Percentiles rank a stretch among this genome's conserved stretches.
phyloP scores from a whole-genome alignment of 2,113 vertebrate species.

The Egretta garzetta region DNA sequence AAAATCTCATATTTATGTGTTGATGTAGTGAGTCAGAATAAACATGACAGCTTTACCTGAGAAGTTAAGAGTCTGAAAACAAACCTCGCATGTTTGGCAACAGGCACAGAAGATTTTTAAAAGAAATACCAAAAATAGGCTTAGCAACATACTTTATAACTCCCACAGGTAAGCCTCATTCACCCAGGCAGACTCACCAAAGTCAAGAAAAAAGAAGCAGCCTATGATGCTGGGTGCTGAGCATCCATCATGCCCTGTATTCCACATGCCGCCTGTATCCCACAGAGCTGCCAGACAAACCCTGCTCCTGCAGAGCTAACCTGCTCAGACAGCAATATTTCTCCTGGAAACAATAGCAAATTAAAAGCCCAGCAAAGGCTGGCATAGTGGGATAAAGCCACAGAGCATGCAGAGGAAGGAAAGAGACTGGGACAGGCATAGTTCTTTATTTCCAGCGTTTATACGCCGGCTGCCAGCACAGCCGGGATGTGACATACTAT shows the following conservation, averaged over 20 bases:
- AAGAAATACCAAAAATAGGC: conserved; percentile 44
- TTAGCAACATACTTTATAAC: conserved; percentile 24
- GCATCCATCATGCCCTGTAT: neutral
- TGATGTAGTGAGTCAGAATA: conserved; percentile 56
- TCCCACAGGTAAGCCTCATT: conserved; percentile 43
- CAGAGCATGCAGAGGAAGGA: neutral
- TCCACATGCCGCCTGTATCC: neutral
- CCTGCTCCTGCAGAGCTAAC: neutral
- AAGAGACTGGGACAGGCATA: neutral
- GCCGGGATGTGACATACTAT: neutral
- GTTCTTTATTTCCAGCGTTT: neutral
- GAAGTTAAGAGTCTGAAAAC: conserved; percentile 65
- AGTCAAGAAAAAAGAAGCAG: neutral
- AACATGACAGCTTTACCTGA: conserved; percentile 71
- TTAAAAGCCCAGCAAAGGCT: neutral
- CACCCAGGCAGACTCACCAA: neutral
- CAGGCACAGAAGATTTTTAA: conserved; percentile 33
- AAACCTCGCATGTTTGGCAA: conserved; percentile 62
- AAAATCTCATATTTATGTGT: conserved; percentile 48
- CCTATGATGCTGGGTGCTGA: neutral
- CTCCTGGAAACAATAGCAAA: neutral
- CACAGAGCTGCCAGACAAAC: neutral
- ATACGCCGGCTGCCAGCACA: neutral
- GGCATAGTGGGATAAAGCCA: neutral
- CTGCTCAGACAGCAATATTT: neutral